Percentiles rank a stretch among this genome's conserved stretches.
These are phyloP conservation scores for Microcebus ravelobensis DNA, from an alignment of 2,113 vertebrate genomes.

Conservation along the genomic window DNA sequence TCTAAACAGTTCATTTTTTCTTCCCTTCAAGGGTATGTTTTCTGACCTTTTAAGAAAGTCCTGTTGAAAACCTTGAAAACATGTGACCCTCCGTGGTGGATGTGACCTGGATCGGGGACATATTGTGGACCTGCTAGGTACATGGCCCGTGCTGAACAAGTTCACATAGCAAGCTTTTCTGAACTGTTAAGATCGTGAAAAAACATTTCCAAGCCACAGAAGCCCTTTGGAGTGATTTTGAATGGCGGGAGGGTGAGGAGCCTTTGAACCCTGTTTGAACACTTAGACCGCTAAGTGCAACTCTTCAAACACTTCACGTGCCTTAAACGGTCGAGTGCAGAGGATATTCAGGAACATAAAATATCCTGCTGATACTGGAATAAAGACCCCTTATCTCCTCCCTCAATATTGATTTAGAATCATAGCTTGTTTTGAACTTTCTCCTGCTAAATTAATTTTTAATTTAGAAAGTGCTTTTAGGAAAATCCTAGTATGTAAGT, in stretches of 20 bases:
- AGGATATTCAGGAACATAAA: slow-evolving; percentile 8
- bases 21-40: background rate
- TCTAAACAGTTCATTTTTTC: background rate
- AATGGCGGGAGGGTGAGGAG: background rate
- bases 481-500: background rate
- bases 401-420: slow-evolving; percentile 58
- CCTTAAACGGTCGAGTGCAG: background rate
- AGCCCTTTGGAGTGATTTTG: slow-evolving; percentile 34
- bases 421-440: slow-evolving; percentile 51
- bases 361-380: background rate
- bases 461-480: slow-evolving; percentile 46
- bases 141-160: background rate
- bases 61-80: background rate
- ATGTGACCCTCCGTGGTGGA: background rate
- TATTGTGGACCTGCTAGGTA: background rate
- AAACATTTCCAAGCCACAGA: slow-evolving; percentile 27
- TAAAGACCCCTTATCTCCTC: slow-evolving; percentile 31
- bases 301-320: slow-evolving; percentile 54
- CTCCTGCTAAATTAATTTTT: slow-evolving; percentile 51
- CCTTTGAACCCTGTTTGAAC: slow-evolving; percentile 11
- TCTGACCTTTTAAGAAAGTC: slow-evolving; percentile 1
- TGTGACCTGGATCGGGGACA: background rate
- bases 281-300: background rate
- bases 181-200: slow-evolving; percentile 29
- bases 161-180: background rate